A percentile compares a stretch with the other conserved stretches of the same genome.
phyloP scores from a whole-genome alignment of 2,888 invertebrate species.

The Microchrysa polita region DNA sequence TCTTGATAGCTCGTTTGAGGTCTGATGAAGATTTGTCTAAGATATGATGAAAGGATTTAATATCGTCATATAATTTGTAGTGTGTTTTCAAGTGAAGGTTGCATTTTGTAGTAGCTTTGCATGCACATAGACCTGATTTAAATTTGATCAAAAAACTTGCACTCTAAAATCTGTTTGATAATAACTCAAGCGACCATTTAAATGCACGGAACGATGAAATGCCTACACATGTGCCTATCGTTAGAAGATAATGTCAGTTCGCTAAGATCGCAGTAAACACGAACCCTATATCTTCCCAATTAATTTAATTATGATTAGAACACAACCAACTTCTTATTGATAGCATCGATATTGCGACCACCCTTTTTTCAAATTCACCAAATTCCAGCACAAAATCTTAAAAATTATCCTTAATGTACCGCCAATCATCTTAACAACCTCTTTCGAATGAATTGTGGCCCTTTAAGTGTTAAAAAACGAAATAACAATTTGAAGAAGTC shows the following conservation, averaged over 20 bases:
- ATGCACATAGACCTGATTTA: too few species aligned
- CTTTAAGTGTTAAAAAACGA: slow-evolving; percentile 3
- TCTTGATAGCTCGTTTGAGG: slow-evolving; percentile 14
- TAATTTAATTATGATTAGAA: too few species aligned
- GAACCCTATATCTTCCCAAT: too few species aligned
- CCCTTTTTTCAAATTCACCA: not conserved
- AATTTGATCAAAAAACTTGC: too few species aligned
- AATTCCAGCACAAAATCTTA: not conserved
- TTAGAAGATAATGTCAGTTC: too few species aligned
- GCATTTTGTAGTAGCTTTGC: slow-evolving; percentile 20
- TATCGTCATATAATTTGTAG: not conserved
- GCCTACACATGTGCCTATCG: too few species aligned
- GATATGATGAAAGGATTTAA: not conserved
- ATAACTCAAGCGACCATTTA: too few species aligned
- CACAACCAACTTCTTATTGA: too few species aligned
- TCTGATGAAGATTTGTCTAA: not conserved
- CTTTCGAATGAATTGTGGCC: slow-evolving; percentile 8
- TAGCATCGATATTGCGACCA: too few species aligned
- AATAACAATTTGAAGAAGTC: not conserved
- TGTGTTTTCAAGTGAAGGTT: not conserved
- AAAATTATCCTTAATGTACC: slow-evolving; percentile 4
- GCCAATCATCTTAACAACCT: slow-evolving; percentile 31
- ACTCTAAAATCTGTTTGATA: too few species aligned
- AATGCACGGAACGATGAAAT: too few species aligned
- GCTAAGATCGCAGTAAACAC: too few species aligned